These are phyloP conservation scores for Microcebus ravelobensis DNA, from an alignment of 2,113 vertebrate genomes.

Conservation along the genomic window DNA sequence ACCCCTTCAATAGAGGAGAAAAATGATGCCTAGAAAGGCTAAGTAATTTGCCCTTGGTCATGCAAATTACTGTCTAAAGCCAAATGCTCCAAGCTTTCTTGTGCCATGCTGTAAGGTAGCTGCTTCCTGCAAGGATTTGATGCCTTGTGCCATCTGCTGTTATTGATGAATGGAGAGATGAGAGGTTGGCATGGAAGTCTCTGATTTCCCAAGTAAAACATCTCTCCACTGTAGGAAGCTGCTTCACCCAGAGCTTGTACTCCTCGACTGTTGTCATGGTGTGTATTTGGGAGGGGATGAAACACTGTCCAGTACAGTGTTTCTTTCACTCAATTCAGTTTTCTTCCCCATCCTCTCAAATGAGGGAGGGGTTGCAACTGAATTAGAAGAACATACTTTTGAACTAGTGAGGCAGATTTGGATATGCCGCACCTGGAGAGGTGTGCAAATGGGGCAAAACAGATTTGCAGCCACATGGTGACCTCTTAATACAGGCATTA, in stretches of 20 bases:
- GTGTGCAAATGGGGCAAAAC: neutral
- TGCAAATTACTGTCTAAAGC: conserved; percentile 24
- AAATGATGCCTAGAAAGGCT: conserved; percentile 41
- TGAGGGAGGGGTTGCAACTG: neutral
- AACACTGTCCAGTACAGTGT: neutral
- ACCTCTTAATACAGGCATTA: neutral
- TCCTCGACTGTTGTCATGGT: neutral
- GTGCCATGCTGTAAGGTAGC: neutral
- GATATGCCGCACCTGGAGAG: neutral
- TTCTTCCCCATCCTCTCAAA: neutral
- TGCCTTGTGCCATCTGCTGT: neutral
- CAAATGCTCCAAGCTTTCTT: neutral
- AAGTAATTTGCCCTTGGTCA: conserved; percentile 35
- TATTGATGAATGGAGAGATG: neutral
- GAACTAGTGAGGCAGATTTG: neutral
- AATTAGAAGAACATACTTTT: neutral
- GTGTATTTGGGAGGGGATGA: neutral
- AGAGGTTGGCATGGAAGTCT: neutral
- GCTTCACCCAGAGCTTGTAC: neutral
- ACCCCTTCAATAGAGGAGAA: neutral
- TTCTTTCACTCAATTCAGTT: neutral
- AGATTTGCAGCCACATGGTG: neutral
- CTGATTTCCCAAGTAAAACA: neutral
- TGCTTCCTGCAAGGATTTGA: neutral
- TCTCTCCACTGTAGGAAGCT: neutral